Evolutionary conservation across 30 jellyfish, hydroid and myxozoan genomes (phyloP).

Genomic region (Aurelia sp.): DNA sequence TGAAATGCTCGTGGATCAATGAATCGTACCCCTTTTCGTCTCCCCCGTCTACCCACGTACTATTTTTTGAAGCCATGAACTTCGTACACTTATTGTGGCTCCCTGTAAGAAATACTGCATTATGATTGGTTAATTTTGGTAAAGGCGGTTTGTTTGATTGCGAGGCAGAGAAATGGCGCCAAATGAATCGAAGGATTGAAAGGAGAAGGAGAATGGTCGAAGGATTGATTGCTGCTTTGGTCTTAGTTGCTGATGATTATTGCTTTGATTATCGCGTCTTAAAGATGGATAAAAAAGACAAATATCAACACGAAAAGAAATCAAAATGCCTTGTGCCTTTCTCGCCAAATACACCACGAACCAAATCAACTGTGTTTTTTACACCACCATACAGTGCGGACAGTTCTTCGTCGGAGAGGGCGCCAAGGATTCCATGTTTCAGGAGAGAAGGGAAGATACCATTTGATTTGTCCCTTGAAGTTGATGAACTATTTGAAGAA

Average conservation of each 20-base stretch:
- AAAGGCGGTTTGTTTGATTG: constrained; percentile 75
- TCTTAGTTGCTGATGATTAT: neutral
- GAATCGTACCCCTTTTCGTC: too few species aligned
- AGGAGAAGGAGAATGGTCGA: neutral
- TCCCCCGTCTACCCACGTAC: too few species aligned
- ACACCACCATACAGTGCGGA: constrained; percentile 62
- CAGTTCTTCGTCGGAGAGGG: constrained; percentile 1
- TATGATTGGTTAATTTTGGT: constrained; percentile 40
- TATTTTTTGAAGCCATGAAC: too few species aligned
- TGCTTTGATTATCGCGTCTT: neutral
- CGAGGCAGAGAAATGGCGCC: constrained; percentile 80
- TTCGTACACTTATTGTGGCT: constrained; percentile 21
- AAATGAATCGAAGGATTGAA: neutral
- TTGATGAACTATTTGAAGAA: constrained; percentile 33
- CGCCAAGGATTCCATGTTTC: constrained; percentile 26
- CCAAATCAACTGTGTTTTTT: constrained; percentile 29
- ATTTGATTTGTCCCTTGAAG: constrained; percentile 33
- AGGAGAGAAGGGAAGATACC: constrained; percentile 26
- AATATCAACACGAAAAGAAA: neutral
- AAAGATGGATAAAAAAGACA: constrained; percentile 47
- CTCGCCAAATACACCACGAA: constrained; percentile 59
- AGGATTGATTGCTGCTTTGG: neutral
- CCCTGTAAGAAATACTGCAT: constrained; percentile 45
- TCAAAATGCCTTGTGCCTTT: constrained; percentile 26
- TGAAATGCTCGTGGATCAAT: too few species aligned